Evolutionary conservation across 2,888 invertebrate species (phyloP), one percentile per base, ranked within the genome.

Genomic region (Brenthis ino): DNA sequence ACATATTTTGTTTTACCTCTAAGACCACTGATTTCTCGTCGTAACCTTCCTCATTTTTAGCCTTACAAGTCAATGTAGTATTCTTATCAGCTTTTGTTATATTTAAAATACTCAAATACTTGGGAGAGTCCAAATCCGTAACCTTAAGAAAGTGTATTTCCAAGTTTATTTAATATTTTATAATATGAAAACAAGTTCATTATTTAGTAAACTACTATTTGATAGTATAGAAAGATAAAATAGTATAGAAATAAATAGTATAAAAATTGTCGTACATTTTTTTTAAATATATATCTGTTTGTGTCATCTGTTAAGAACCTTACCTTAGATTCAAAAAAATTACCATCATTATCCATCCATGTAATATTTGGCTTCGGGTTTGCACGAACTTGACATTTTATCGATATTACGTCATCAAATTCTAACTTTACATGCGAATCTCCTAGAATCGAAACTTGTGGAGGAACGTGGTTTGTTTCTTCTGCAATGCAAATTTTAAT

Each of bases 311-410:
- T 43, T 43, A 43, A 43, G 11, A 11, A 43, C 1, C 60, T 37
- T 67, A 70, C 75, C 67, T 61, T 64, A 14, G 65, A 61, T 5
- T 37, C 33, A 20, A 70, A 33, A 3, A 24, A n/a, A 6, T 16
- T 24, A 20, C 69, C 71, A 5, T 43, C 33, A n/a, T 55, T 57
- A 60, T 72, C 68, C 53, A 64, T 37, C 75, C 75, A 75, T 64
- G 12, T 54, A 47, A 72, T 70, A 12, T 69, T 56, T 11, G 75
- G 72, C 64, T 57, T 50, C 13, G 75, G 74, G 14, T 53, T 66
- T 24, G 70, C 74, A 28, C 37, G 43, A 24, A 72, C 57, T 43
- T 43, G 64, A 63, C 75, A 75, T 51, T 71, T 71, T 47, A 75
- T 28, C 12, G 67, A 50, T 48, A 72, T 14, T 11, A 60, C 13